These are phyloP conservation scores for Neolamprologus caudopunctatus DNA, from an alignment of 2,113 vertebrate genomes.

Conservation along the genomic window DNA sequence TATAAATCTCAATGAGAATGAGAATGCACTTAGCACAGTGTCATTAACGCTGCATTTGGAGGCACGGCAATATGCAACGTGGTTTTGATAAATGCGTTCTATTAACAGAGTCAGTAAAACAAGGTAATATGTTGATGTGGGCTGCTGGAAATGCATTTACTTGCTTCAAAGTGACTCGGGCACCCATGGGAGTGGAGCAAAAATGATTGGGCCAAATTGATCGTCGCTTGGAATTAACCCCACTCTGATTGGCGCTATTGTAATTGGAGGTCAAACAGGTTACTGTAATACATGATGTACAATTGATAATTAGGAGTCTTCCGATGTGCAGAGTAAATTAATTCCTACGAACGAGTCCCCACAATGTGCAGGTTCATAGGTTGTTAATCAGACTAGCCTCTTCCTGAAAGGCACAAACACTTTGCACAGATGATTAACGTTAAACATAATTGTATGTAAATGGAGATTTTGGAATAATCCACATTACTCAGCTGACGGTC, in stretches of 20 bases:
- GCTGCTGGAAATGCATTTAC: slow-evolving; percentile 29
- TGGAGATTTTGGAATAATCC: neutral
- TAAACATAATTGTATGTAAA: neutral
- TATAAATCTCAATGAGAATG: slow-evolving; percentile 1
- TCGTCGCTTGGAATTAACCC: slow-evolving; percentile 56
- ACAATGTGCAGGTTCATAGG: slow-evolving; percentile 40
- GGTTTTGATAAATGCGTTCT: slow-evolving; percentile 42
- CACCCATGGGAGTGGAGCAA: slow-evolving; percentile 40
- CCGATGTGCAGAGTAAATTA: slow-evolving; percentile 45
- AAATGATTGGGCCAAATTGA: slow-evolving; percentile 60
- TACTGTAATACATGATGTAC: slow-evolving; percentile 51
- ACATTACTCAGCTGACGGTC: neutral
- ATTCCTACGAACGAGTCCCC: slow-evolving; percentile 31
- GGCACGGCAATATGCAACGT: slow-evolving; percentile 21
- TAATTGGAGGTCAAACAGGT: slow-evolving; percentile 58
- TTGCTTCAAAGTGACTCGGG: slow-evolving; percentile 24
- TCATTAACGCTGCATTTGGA: slow-evolving; percentile 22
- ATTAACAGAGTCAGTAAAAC: slow-evolving; percentile 35
- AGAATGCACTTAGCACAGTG: neutral
- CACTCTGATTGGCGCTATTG: slow-evolving; percentile 58
- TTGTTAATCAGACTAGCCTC: slow-evolving; percentile 32
- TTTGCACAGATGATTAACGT: slow-evolving; percentile 17
- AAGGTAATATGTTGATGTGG: slow-evolving; percentile 36
- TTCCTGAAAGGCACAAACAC: neutral
- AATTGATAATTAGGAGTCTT: slow-evolving; percentile 65